Conservation (phyloP, 2,797 vertebrate species). For the Allobates femoralis region DNA sequence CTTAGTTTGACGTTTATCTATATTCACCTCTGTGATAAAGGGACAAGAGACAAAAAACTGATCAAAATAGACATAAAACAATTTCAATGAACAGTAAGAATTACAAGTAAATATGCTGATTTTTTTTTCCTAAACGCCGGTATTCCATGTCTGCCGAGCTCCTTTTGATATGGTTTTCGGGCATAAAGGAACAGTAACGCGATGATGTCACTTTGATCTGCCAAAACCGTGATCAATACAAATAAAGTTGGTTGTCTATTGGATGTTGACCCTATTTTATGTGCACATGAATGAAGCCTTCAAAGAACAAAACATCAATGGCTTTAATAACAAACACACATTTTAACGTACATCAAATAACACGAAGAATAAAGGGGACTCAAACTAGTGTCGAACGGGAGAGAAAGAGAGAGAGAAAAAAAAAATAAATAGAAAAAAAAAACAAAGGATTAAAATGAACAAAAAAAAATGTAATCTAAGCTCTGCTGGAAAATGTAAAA, state of each 20-base stretch:
- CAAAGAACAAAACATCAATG: constrained; percentile 57
- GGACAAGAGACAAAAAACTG: constrained; percentile 7
- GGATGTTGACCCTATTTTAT: constrained; percentile 58
- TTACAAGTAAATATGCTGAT: constrained; percentile 50
- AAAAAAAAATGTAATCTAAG: constrained; percentile 74
- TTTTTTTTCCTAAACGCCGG: neutral
- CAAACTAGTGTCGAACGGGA: constrained; percentile 42
- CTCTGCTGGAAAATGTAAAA: constrained; percentile 78
- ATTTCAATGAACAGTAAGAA: constrained; percentile 3
- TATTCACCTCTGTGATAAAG: constrained; percentile 36
- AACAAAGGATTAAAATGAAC: constrained; percentile 70
- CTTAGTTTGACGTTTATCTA: neutral
- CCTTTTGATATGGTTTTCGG: constrained; percentile 46
- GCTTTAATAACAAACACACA: constrained; percentile 55
- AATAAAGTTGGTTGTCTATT: constrained; percentile 57
- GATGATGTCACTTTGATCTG: constrained; percentile 59
- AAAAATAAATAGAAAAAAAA: constrained; percentile 63
- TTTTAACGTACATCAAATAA: constrained; percentile 59
- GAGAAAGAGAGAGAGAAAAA: neutral
- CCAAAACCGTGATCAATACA: constrained; percentile 58
- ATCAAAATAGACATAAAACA: constrained; percentile 52
- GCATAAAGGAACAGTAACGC: constrained; percentile 22
- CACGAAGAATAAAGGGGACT: constrained; percentile 34
- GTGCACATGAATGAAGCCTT: constrained; percentile 53
- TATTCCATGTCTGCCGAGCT: constrained; percentile 4